Conservation (phyloP, 2,888 invertebrate genomes). For the Neocrepidodera transversa region DNA sequence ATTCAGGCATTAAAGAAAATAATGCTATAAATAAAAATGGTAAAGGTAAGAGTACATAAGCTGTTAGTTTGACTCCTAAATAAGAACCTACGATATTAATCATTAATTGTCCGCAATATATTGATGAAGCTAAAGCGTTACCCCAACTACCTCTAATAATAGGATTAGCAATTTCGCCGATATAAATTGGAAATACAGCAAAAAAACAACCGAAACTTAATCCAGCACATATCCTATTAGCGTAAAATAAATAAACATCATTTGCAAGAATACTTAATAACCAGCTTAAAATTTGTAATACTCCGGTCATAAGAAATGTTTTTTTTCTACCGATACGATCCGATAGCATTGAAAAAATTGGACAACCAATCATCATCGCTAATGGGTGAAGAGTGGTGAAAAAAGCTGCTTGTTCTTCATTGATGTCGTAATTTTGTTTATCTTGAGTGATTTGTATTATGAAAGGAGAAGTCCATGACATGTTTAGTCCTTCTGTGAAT, state of each 20-base stretch:
- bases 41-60: conserved; percentile 65
- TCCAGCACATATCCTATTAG: conserved; percentile 47
- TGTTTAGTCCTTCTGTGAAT: conserved; percentile 43
- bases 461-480: conserved; percentile 53
- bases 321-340: conserved; percentile 50
- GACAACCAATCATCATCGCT: conserved; percentile 43
- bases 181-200: conserved; percentile 47
- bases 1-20: conserved; percentile 69
- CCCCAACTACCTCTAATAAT: conserved; percentile 51
- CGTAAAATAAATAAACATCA: conserved; percentile 49
- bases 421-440: conserved; percentile 48
- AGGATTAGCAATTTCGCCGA: conserved; percentile 51
- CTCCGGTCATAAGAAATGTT: conserved; percentile 43
- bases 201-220: conserved; percentile 47
- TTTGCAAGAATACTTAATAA: conserved; percentile 43
- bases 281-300: conserved; percentile 48
- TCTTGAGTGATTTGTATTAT: conserved; percentile 50
- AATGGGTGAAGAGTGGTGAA: conserved; percentile 51
- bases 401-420: conserved; percentile 52
- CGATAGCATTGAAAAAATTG: conserved; percentile 46
- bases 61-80: conserved; percentile 62
- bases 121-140: conserved; percentile 43
- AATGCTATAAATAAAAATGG: conserved; percentile 65
- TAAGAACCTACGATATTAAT: conserved; percentile 64
- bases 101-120: conserved; percentile 49